Evolutionary conservation across 37 sponge, comb jelly and placozoan genomes (phyloP).

Genomic region (Halisarca cf. caerulea): DNA sequence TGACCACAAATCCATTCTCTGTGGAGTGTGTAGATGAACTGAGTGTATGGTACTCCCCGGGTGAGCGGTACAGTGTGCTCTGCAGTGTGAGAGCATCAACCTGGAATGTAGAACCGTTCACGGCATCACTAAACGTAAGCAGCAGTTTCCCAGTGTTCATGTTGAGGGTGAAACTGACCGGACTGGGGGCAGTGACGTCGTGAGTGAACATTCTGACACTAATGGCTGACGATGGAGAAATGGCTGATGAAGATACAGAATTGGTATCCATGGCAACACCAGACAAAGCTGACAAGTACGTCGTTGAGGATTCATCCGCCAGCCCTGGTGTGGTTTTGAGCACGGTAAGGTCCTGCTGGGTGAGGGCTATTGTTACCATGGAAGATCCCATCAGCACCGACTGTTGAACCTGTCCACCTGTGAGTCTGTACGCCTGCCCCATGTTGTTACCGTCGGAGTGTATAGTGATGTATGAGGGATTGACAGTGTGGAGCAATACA

Average conservation of each 20-base stretch:
- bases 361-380: constrained; percentile 42
- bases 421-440: constrained; percentile 1
- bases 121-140: constrained; percentile 69
- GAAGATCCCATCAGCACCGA: constrained; percentile 47
- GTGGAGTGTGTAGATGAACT: constrained; percentile 45
- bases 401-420: constrained; percentile 50
- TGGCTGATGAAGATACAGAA: constrained; percentile 16
- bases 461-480: constrained; percentile 38
- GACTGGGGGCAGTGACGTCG: constrained; percentile 45
- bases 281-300: constrained; percentile 46
- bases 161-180: constrained; percentile 65
- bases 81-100: constrained; percentile 71
- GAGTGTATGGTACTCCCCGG: constrained; percentile 36
- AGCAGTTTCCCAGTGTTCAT: constrained; percentile 63
- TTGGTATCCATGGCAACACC: constrained; percentile 73
- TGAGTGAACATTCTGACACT: constrained; percentile 37
- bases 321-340: constrained; percentile 54
- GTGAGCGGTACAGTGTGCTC: constrained; percentile 22
- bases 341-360: constrained; percentile 55
- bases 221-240: constrained; percentile 36
- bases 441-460: neutral
- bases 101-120: constrained; percentile 58
- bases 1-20: constrained; percentile 48
- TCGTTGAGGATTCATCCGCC: constrained; percentile 35
- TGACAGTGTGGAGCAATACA: constrained; percentile 44